These are phyloP conservation scores for Gallinago solitaria DNA, from an alignment of 2,797 vertebrate genomes.

Conservation along the genomic window DNA sequence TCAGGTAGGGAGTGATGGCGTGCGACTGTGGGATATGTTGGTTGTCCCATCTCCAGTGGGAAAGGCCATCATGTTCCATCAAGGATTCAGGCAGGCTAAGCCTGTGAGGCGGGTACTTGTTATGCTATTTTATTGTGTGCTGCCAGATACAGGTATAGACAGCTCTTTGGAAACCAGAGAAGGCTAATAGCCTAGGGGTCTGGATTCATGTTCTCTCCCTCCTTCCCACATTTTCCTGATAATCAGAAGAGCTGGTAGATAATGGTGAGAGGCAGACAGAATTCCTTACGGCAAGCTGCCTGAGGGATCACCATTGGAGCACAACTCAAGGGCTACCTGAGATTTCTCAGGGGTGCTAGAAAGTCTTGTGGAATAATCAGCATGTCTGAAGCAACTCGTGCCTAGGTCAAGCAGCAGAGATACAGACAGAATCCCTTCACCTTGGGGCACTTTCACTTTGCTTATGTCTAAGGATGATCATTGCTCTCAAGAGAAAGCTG, in stretches of 20 bases:
- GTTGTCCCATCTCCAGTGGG: constrained; percentile 24
- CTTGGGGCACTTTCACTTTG: background rate
- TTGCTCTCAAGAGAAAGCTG: constrained; percentile 23
- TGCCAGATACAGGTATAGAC: constrained; percentile 49
- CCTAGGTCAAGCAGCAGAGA: background rate
- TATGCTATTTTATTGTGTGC: background rate
- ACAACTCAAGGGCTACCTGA: background rate
- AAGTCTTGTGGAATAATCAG: constrained; percentile 33
- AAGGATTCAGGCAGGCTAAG: constrained; percentile 33
- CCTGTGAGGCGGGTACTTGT: constrained; percentile 51
- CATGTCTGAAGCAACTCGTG: constrained; percentile 14
- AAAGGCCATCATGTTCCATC: background rate
- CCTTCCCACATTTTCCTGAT: constrained; percentile 66
- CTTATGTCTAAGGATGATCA: background rate
- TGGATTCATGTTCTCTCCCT: constrained; percentile 53
- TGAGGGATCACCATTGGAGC: constrained; percentile 17
- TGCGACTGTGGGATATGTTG: background rate
- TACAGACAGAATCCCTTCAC: background rate
- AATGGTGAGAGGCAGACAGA: constrained; percentile 65
- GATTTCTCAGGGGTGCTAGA: constrained; percentile 48
- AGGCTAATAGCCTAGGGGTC: constrained; percentile 49
- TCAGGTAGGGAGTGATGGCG: background rate
- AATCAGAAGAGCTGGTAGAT: constrained; percentile 28
- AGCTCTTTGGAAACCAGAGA: constrained; percentile 22
- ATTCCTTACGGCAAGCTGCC: background rate